Percentiles rank a stretch among this genome's conserved stretches.
Evolutionary conservation across 1,140 invertebrate genomes (phyloP).

Genomic region (Hormaphis cornu): DNA sequence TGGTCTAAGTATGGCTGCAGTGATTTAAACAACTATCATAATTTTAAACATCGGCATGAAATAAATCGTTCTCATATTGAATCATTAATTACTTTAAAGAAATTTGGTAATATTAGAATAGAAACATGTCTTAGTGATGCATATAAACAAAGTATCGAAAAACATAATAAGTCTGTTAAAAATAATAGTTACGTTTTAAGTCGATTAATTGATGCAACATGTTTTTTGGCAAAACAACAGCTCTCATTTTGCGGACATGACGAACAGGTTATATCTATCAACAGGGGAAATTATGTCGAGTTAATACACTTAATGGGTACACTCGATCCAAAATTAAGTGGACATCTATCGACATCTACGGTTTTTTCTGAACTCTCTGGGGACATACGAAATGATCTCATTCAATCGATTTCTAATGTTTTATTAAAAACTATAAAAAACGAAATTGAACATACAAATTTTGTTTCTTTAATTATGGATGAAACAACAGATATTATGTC

Average conservation of each 20-base stretch:
- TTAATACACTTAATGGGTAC: neutral
- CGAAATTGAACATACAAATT: neutral
- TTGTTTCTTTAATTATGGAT: neutral
- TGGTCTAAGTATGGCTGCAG: neutral
- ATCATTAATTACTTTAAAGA: neutral
- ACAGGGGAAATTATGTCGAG: neutral
- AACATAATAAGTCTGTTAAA: neutral
- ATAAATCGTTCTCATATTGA: neutral
- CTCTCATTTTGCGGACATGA: neutral
- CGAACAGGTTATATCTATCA: neutral
- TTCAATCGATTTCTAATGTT: no score
- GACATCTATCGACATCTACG: neutral
- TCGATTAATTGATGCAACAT: neutral
- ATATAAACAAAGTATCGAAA: neutral
- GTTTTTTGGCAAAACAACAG: neutral
- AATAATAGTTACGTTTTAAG: neutral
- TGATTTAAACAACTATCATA: neutral
- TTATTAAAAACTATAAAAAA: no score
- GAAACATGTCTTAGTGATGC: neutral
- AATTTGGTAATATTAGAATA: conserved; percentile 4
- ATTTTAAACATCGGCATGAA: neutral
- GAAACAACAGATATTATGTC: neutral
- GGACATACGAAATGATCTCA: no score
- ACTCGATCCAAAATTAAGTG: neutral
- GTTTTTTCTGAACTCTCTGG: no score